Evolutionary conservation across 2,797 vertebrate genomes (phyloP).

Genomic region (Chelmon rostratus): DNA sequence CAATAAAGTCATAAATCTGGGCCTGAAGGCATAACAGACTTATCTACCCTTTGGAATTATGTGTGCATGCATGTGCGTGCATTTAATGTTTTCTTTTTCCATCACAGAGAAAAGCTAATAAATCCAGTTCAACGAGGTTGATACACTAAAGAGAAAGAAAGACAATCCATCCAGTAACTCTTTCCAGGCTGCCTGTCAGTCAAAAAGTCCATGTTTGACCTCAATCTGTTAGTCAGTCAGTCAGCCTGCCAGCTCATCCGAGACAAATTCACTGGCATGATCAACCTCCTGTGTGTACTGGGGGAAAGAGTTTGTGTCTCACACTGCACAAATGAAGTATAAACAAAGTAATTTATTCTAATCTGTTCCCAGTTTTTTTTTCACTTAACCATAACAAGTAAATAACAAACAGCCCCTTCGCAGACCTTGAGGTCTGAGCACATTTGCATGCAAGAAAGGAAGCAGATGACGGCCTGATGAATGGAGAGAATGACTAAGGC

Average conservation of each 20-base stretch:
- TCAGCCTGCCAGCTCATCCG: conserved; percentile 37
- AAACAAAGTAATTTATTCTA: not conserved
- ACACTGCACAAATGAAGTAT: not conserved
- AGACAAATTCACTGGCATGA: conserved; percentile 35
- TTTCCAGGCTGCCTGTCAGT: conserved; percentile 27
- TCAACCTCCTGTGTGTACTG: conserved; percentile 3
- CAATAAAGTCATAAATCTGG: conserved; percentile 55
- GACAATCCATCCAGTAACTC: conserved; percentile 10
- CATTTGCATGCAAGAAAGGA: not conserved
- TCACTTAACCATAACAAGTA: not conserved
- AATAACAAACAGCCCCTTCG: not conserved
- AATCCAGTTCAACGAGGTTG: conserved; percentile 10
- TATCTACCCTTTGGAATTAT: not conserved
- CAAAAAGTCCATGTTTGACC: conserved; percentile 42
- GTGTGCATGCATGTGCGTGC: not conserved
- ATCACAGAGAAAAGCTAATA: conserved; percentile 14
- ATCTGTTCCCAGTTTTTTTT: not conserved
- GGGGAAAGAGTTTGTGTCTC: conserved; percentile 1
- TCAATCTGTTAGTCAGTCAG: conserved; percentile 53
- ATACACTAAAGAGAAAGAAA: not conserved
- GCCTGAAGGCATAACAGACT: not conserved
- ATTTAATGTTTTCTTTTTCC: not conserved
- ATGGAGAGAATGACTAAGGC: not conserved
- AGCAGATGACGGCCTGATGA: not conserved
- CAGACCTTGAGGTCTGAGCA: not conserved